Conservation (phyloP, 2,113 vertebrate genomes). For the Mesocricetus auratus region DNA sequence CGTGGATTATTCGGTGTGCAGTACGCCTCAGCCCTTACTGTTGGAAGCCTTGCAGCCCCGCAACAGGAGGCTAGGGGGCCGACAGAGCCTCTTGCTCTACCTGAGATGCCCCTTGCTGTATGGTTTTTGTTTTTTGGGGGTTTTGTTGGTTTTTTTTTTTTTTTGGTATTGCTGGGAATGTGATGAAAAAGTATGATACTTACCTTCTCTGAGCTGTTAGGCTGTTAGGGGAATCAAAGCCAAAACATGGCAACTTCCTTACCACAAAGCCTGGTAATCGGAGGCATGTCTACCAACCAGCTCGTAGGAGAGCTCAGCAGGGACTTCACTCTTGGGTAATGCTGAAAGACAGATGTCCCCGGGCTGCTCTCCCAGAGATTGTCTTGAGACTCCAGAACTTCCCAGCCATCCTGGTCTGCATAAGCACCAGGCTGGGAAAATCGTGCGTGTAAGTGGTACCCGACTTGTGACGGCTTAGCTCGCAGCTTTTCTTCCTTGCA, state of each 20-base stretch:
- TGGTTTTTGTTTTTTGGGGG: neutral
- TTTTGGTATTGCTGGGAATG: neutral
- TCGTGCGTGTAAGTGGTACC: neutral
- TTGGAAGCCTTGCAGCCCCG: constrained; percentile 8
- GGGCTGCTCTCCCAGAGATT: neutral
- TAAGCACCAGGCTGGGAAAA: neutral
- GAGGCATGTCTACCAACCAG: constrained; percentile 20
- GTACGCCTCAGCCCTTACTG: constrained; percentile 27
- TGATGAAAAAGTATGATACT: constrained; percentile 40
- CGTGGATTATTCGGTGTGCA: constrained; percentile 53
- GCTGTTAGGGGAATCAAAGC: too few species aligned
- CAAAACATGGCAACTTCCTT: too few species aligned
- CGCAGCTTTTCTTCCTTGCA: neutral
- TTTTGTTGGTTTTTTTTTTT: too few species aligned
- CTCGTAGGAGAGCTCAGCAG: neutral
- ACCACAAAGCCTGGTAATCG: constrained; percentile 59
- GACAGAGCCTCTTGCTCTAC: neutral
- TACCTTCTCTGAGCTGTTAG: constrained; percentile 3
- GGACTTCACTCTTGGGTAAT: neutral
- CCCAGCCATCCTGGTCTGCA: neutral
- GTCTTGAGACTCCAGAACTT: neutral
- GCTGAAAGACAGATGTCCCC: neutral
- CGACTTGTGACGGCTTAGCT: neutral
- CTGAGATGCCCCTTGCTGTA: constrained; percentile 24
- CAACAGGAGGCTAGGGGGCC: neutral